Conservation (phyloP, 2,113 vertebrate species). For the Chaetura pelagica region DNA sequence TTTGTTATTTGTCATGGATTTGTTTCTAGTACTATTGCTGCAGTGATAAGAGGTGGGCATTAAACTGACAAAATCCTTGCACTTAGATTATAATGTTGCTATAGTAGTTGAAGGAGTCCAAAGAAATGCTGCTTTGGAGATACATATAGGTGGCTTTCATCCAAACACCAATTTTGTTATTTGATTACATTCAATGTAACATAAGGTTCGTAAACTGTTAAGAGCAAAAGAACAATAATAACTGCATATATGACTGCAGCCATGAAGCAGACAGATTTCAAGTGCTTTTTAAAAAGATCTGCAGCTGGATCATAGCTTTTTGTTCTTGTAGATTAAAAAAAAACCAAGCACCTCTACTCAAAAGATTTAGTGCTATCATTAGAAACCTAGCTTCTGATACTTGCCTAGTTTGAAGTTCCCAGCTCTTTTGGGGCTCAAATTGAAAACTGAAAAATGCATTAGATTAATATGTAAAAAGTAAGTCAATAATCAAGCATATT, state of each 20-base stretch:
- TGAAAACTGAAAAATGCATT: background rate
- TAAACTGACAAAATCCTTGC: background rate
- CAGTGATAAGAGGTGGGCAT: background rate
- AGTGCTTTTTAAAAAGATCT: background rate
- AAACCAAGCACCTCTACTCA: background rate
- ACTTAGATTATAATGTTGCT: background rate
- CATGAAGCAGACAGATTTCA: background rate
- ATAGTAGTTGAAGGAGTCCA: background rate
- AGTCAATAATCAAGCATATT: background rate
- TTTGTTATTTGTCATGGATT: background rate
- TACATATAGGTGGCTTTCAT: background rate
- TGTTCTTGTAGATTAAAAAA: background rate
- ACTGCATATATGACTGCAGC: background rate
- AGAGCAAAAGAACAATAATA: background rate
- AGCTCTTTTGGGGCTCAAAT: background rate
- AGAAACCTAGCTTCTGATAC: background rate
- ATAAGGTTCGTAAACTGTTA: background rate
- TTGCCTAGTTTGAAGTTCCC: background rate
- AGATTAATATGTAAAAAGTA: background rate
- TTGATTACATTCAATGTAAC: background rate
- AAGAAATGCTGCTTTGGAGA: background rate
- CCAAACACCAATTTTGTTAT: background rate
- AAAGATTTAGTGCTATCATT: background rate
- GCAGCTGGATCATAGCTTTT: background rate
- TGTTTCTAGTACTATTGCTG: background rate